Base-by-base conservation (phyloP, 2,888 invertebrate species). In the Subacronicta megacephala region DNA sequence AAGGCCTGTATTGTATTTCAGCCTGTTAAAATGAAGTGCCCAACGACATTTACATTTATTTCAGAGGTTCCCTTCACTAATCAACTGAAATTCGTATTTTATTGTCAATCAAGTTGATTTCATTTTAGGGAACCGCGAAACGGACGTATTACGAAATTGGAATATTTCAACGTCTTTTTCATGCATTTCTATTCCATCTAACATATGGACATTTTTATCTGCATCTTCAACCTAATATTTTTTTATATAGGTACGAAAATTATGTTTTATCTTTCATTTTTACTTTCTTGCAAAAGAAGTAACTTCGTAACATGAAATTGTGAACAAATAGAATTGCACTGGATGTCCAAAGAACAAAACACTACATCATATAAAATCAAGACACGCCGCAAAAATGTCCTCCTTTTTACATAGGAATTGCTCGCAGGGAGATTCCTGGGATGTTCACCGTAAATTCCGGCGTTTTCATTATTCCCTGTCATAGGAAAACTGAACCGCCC, bases 391-490 rank as follows among this genome's bases (percentile, higher is more conserved):
- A 83, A 82, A 82, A 83, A 85, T 79, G 72, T 80, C 74, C 74
- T 69, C 23, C 72, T 72, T 83, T 78, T 78, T 75, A 80, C 79
- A 79, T 74, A 73, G 77, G 70, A 78, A 82, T 82, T 67, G 69
- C 71, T 80, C 59, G 53, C 73, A 54, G 71, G 64, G 49, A 77
- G 79, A 82, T 86, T 82, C 82, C 80, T 61, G 60, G 75, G 72
- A 73, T 72, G 77, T 63, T 80, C 77, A 73, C 76, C 74, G 77
- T 81, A 80, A 84, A 87, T 84, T 77, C 82, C 78, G 80, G 80
- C 72, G 79, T 89, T 90, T 90, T 88, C 84, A 90, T 90, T 90
- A 89, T 83, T 83, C 82, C 68, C 80, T 78, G 84, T 85, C 86
- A 87, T 84, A 86, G 83, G 81, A 82, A 85, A 89, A 86, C 83